phyloP scores from a whole-genome alignment of 2,888 invertebrate genomes.

The Cordylochernes scorpioides region DNA sequence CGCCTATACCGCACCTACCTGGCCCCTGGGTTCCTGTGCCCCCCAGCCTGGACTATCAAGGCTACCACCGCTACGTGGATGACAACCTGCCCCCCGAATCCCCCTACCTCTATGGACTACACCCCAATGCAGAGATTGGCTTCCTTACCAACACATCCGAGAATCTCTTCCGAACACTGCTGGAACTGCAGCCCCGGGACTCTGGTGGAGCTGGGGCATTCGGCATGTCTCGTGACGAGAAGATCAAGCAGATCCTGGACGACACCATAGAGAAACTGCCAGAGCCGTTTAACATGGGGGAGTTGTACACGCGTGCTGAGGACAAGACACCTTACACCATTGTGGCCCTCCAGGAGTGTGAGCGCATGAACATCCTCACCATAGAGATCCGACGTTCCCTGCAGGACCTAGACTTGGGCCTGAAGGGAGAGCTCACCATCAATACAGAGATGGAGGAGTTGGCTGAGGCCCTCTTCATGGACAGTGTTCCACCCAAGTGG shows the following conservation, averaged over 20 bases:
- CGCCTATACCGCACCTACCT: conserved; percentile 45
- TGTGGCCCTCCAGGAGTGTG: conserved; percentile 57
- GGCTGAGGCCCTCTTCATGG: conserved; percentile 67
- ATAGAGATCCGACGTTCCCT: conserved; percentile 68
- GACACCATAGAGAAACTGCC: conserved; percentile 83
- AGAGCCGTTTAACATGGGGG: conserved; percentile 80
- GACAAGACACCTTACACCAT: conserved; percentile 87
- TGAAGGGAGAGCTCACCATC: conserved; percentile 85
- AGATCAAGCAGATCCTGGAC: conserved; percentile 78
- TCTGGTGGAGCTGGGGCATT: conserved; percentile 58
- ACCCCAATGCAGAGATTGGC: conserved; percentile 89
- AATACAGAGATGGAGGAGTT: conserved; percentile 87
- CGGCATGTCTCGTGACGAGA: no score
- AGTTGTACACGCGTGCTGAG: conserved; percentile 81
- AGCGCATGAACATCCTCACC: conserved; percentile 75
- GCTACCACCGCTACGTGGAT: conserved; percentile 77
- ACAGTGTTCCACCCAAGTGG: conserved; percentile 64
- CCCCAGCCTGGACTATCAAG: conserved; percentile 67
- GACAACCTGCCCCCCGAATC: conserved; percentile 75
- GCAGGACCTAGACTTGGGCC: conserved; percentile 66
- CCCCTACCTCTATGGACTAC: conserved; percentile 73
- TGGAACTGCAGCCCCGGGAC: conserved; percentile 88
- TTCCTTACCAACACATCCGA: conserved; percentile 79
- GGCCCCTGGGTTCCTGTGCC: conserved; percentile 72
- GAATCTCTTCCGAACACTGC: conserved; percentile 68